Evolutionary conservation across 2,113 vertebrate species (phyloP).

Genomic region (Saiga tatarica): DNA sequence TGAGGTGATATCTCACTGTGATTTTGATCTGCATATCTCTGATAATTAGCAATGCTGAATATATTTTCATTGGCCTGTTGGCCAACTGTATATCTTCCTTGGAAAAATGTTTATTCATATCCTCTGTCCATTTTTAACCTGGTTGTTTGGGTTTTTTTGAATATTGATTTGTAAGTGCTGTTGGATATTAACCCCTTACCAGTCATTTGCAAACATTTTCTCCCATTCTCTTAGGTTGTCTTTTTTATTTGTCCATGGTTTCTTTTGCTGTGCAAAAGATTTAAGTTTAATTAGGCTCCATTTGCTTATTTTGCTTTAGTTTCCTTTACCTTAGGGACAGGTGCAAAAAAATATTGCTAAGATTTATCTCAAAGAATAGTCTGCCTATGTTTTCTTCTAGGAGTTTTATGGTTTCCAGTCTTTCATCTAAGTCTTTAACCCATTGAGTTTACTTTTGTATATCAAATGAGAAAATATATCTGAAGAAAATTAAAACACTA

Average conservation of each 20-base stretch:
- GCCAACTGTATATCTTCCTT: neutral
- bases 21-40: neutral
- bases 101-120: neutral
- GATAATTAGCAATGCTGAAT: neutral
- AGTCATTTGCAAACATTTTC: neutral
- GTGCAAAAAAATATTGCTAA: neutral
- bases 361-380: neutral
- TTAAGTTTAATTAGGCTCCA: neutral
- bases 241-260: neutral
- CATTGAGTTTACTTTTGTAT: neutral
- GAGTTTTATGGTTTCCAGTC: neutral
- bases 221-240: neutral
- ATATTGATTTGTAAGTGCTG: neutral
- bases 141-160: neutral
- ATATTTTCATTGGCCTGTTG: neutral
- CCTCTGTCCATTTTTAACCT: neutral
- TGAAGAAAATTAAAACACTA: neutral
- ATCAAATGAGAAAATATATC: neutral
- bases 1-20: neutral
- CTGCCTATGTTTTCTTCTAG: neutral
- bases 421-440: neutral
- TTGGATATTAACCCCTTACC: neutral
- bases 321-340: neutral
- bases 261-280: neutral
- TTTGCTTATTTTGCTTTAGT: neutral